These are phyloP conservation scores for Polypterus bichir DNA, from an alignment of 2,113 vertebrate species.

Conservation along the genomic window DNA sequence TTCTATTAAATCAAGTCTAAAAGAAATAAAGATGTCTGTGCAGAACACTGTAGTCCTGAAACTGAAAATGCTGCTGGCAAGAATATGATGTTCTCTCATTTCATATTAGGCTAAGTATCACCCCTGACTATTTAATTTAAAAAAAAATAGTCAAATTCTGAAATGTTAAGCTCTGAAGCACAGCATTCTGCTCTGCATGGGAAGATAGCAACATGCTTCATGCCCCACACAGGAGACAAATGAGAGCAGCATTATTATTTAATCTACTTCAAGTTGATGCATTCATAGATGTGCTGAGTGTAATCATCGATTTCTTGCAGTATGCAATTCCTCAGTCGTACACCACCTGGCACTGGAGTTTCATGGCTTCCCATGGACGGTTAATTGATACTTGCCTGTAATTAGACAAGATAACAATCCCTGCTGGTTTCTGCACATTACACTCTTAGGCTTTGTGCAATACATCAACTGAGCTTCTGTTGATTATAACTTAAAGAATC, in stretches of 20 bases:
- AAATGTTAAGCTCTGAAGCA: too few relatives aligned
- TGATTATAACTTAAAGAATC: too few relatives aligned
- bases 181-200: too few relatives aligned
- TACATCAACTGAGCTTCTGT: too few relatives aligned
- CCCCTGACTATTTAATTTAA: too few relatives aligned
- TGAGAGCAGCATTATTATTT: background rate
- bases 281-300: background rate
- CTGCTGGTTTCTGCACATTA: constrained; percentile 7
- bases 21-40: too few relatives aligned
- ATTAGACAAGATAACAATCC: constrained; percentile 9
- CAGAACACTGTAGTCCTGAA: too few relatives aligned
- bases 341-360: background rate
- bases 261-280: background rate
- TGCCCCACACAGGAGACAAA: background rate
- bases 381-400: background rate
- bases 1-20: too few relatives aligned
- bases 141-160: too few relatives aligned
- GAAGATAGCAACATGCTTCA: background rate
- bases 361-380: background rate
- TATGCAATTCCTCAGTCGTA: background rate
- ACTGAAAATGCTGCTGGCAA: too few relatives aligned
- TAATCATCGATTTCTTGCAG: background rate
- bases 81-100: too few relatives aligned
- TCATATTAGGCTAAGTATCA: too few relatives aligned
- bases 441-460: background rate